Percentiles rank a stretch among this genome's conserved stretches.
Conservation (phyloP, 2,888 invertebrate genomes). For the Adelphocoris suturalis region DNA sequence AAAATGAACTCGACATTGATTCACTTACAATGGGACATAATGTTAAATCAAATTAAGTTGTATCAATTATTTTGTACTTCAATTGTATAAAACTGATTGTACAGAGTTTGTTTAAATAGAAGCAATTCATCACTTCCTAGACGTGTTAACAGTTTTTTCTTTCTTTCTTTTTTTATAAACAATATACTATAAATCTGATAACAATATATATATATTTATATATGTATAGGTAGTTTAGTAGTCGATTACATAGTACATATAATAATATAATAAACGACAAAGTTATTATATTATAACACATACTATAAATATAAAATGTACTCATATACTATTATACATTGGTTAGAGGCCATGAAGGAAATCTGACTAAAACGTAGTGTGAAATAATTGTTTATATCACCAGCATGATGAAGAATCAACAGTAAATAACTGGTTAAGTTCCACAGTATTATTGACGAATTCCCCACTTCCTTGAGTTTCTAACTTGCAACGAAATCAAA, state of each 20-base stretch:
- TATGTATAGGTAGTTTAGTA: slow-evolving; percentile 22
- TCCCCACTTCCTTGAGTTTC: too few species aligned
- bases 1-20: neutral
- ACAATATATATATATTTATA: slow-evolving; percentile 71
- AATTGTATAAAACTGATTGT: slow-evolving; percentile 69
- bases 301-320: slow-evolving; percentile 42
- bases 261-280: slow-evolving; percentile 13
- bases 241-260: slow-evolving; percentile 43
- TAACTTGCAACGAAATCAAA: too few species aligned
- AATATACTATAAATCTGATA: slow-evolving; percentile 73
- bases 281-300: slow-evolving; percentile 21
- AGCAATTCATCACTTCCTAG: slow-evolving; percentile 14
- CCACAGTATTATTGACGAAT: neutral
- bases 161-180: slow-evolving; percentile 66
- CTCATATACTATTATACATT: slow-evolving; percentile 26
- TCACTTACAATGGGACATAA: neutral
- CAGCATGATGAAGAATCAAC: slow-evolving; percentile 48
- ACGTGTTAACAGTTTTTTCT: slow-evolving; percentile 65
- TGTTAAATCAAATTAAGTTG: neutral
- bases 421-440: neutral
- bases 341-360: slow-evolving; percentile 56
- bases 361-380: slow-evolving; percentile 13
- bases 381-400: neutral
- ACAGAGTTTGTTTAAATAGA: slow-evolving; percentile 50
- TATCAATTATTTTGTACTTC: slow-evolving; percentile 55